These are phyloP conservation scores for Agrotis puta DNA, from an alignment of 2,888 invertebrate genomes.

Conservation along the genomic window DNA sequence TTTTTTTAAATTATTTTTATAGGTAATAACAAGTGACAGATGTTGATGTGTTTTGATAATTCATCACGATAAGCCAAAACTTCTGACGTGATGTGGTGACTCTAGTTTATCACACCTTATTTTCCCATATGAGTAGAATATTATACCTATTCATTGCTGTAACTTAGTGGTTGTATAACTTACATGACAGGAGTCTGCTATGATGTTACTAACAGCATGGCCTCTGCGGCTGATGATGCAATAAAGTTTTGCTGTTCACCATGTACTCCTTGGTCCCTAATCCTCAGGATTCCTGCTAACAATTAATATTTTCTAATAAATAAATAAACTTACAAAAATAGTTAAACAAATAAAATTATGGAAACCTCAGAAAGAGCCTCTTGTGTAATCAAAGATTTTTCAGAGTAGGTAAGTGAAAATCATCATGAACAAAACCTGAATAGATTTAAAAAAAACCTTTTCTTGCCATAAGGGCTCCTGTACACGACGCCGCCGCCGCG, in stretches of 20 bases:
- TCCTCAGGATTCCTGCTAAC: conserved; percentile 95
- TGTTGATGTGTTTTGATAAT: no score
- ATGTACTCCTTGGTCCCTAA: not conserved
- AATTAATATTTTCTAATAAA: conserved; percentile 1
- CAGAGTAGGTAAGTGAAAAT: conserved; percentile 86
- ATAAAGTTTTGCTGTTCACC: not conserved
- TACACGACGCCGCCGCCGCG: no score
- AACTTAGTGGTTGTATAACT: not conserved
- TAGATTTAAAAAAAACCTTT: not conserved
- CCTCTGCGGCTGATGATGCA: not conserved
- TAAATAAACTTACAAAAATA: not conserved
- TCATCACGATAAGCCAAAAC: no score
- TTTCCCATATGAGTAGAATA: no score
- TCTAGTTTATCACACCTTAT: no score
- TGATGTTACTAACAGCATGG: not conserved
- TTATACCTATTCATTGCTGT: not conserved
- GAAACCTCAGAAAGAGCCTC: conserved; percentile 87
- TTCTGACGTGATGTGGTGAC: no score
- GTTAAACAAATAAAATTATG: not conserved
- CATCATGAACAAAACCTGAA: conserved; percentile 73
- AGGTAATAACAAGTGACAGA: no score
- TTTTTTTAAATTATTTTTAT: no score
- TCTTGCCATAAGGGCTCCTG: no score
- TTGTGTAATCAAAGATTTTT: conserved; percentile 82
- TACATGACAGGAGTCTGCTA: not conserved